These are phyloP conservation scores for Machaerirhynchus nigripectus DNA, from an alignment of 2,113 vertebrate species.

Conservation along the genomic window DNA sequence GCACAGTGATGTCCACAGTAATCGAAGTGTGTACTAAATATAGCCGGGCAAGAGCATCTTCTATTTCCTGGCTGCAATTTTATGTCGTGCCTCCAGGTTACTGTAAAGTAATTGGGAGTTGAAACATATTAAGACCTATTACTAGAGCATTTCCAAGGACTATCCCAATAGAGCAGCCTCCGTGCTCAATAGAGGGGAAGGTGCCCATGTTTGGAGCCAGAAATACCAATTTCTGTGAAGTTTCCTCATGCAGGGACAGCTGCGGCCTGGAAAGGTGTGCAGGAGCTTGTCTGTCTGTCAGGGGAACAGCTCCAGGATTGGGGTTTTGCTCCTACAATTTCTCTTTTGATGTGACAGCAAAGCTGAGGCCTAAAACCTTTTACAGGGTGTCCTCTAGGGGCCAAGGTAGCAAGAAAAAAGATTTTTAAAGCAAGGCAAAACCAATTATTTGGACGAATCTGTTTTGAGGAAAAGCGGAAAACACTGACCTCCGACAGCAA, in stretches of 20 bases:
- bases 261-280: neutral
- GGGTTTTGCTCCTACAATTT: neutral
- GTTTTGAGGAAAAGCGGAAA: neutral
- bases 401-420: neutral
- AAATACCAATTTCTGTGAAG: neutral
- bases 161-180: neutral
- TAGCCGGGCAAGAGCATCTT: neutral
- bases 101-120: constrained; percentile 18
- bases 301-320: neutral
- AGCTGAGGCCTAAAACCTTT: neutral
- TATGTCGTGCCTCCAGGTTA: neutral
- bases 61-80: constrained; percentile 2
- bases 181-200: neutral
- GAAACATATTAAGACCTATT: neutral
- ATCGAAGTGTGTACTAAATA: neutral
- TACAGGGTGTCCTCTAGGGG: neutral
- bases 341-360: neutral
- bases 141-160: neutral
- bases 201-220: neutral
- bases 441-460: neutral
- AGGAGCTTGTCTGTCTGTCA: neutral
- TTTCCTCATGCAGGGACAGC: neutral
- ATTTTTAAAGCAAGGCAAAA: neutral
- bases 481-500: neutral
- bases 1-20: neutral